Conservation (phyloP, 2,888 invertebrate genomes). For the Sphaerophoria taeniata region DNA sequence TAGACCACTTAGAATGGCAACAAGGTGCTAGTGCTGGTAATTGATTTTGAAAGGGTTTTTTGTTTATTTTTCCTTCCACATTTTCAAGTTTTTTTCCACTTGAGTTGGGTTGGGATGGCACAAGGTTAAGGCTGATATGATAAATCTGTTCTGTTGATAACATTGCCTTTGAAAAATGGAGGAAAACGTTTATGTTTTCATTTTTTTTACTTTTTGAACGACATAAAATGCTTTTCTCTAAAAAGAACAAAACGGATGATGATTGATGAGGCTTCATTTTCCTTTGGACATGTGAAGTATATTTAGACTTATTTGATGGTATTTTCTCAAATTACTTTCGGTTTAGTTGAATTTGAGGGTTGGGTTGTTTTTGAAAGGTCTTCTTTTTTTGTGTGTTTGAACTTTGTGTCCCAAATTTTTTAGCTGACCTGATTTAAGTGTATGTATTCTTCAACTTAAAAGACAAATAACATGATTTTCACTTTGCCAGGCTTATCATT, state of each 20-base stretch:
- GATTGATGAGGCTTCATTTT: slow-evolving; percentile 30
- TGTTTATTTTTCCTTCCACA: slow-evolving; percentile 6
- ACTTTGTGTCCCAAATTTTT: not conserved
- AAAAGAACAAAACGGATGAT: slow-evolving; percentile 5
- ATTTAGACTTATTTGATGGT: slow-evolving; percentile 18
- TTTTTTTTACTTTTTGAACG: not conserved
- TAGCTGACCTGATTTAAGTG: not conserved
- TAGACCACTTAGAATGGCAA: slow-evolving; percentile 44
- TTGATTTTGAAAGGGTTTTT: slow-evolving; percentile 32
- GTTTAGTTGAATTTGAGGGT: not conserved
- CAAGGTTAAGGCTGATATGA: slow-evolving; percentile 15
- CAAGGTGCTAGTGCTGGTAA: slow-evolving; percentile 28
- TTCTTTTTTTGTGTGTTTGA: not conserved
- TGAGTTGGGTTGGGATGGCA: not conserved
- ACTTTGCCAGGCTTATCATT: too few relatives aligned
- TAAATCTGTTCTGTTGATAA: slow-evolving; percentile 23
- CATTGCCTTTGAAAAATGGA: slow-evolving; percentile 32
- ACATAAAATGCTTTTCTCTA: not conserved
- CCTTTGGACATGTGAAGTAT: slow-evolving; percentile 18
- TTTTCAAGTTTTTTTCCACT: not conserved
- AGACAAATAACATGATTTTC: too few relatives aligned
- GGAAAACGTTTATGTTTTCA: not conserved
- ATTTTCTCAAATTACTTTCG: slow-evolving; percentile 9
- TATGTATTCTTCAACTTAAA: not conserved
- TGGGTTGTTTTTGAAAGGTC: not conserved